These are phyloP conservation scores for Aphelocoma californica DNA, from an alignment of 2,797 vertebrate species.

Conservation along the genomic window DNA sequence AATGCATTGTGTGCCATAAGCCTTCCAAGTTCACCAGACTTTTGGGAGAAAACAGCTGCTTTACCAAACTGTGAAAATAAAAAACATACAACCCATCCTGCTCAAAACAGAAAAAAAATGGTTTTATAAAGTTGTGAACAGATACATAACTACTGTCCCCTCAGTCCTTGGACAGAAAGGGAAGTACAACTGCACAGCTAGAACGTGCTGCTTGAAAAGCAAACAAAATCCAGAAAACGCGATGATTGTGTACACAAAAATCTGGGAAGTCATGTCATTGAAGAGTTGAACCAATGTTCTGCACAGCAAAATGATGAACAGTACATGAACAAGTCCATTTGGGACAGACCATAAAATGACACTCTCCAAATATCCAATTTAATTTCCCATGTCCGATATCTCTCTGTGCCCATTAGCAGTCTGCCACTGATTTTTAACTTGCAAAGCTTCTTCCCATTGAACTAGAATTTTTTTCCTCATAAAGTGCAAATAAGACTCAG, in stretches of 20 bases:
- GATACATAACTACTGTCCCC: background rate
- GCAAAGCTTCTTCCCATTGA: conserved; percentile 50
- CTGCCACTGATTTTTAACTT: conserved; percentile 36
- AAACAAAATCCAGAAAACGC: conserved; percentile 24
- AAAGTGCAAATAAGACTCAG: conserved; percentile 76
- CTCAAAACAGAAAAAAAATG: background rate
- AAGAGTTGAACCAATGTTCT: conserved; percentile 10
- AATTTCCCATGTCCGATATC: conserved; percentile 33
- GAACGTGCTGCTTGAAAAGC: background rate
- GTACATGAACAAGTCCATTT: background rate
- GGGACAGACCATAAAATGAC: conserved; percentile 36
- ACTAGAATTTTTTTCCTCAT: conserved; percentile 27
- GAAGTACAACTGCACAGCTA: background rate
- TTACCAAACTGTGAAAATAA: background rate
- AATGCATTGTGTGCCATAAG: background rate
- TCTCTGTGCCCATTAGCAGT: background rate
- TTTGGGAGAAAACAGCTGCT: background rate
- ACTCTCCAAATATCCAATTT: conserved; percentile 40
- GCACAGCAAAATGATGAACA: background rate
- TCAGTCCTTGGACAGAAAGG: background rate
- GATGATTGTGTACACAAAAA: background rate
- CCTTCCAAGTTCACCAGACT: background rate
- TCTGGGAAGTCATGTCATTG: conserved; percentile 24
- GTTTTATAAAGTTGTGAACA: conserved; percentile 4
- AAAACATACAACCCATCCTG: background rate